Conservation (phyloP, 2,888 invertebrate species). For the Cephus pulcher region DNA sequence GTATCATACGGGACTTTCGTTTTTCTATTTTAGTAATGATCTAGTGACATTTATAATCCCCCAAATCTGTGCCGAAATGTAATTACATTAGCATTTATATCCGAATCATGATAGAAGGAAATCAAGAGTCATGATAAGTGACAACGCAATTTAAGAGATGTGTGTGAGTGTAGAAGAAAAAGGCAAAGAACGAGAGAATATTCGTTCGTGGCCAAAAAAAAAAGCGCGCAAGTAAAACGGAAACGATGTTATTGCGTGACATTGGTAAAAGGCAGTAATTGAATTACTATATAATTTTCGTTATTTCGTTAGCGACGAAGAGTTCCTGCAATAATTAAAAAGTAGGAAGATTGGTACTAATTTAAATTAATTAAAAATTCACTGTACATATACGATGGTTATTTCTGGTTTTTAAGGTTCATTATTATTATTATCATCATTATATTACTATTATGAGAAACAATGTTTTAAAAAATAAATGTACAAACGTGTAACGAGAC, state of each 20-base stretch:
- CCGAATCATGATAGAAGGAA: background rate
- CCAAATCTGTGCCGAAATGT: background rate
- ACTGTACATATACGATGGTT: constrained; percentile 36
- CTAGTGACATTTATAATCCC: background rate
- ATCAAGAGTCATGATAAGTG: background rate
- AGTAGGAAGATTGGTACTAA: constrained; percentile 38
- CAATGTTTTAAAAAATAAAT: constrained; percentile 43
- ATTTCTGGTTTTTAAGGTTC: constrained; percentile 26
- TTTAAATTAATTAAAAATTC: constrained; percentile 39
- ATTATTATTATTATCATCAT: constrained; percentile 27
- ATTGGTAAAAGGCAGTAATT: background rate
- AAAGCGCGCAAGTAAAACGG: background rate
- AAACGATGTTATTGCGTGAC: background rate
- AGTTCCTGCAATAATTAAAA: constrained; percentile 43
- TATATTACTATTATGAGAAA: constrained; percentile 31
- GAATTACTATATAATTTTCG: constrained; percentile 16
- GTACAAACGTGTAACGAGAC: constrained; percentile 41
- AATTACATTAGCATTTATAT: background rate
- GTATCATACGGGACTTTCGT: too few species aligned
- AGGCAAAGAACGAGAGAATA: background rate
- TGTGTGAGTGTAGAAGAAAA: background rate
- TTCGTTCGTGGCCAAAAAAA: background rate
- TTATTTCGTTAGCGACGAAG: constrained; percentile 29
- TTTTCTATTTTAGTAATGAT: background rate
- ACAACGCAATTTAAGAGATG: background rate